Evolutionary conservation across 1,140 invertebrate genomes (phyloP).

Genomic region (Parasteatoda tepidariorum): DNA sequence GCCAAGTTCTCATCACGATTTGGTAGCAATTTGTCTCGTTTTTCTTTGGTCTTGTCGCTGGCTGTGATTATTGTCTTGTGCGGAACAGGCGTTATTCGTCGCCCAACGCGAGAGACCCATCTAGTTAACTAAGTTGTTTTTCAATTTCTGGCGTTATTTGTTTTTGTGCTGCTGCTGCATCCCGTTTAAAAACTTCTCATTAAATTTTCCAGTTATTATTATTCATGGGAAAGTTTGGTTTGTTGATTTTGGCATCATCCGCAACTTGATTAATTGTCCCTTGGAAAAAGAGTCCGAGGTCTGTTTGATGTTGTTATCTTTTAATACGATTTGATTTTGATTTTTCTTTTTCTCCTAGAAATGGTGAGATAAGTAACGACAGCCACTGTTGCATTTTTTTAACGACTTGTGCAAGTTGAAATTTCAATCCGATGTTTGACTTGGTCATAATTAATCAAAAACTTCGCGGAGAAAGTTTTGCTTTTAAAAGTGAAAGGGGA

Average conservation of each 20-base stretch:
- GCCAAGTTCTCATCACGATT: slow-evolving; percentile 4
- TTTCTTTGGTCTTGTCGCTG: neutral
- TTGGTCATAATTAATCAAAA: too few relatives aligned
- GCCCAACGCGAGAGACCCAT: neutral
- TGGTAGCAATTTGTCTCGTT: slow-evolving; percentile 37
- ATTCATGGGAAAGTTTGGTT: neutral
- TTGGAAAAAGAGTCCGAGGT: neutral
- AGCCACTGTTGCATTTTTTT: too few relatives aligned
- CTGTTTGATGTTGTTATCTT: neutral
- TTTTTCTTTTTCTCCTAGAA: too few relatives aligned
- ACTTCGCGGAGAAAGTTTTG: too few relatives aligned
- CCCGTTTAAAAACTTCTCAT: neutral
- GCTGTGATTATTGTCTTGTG: neutral
- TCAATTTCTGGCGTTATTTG: neutral
- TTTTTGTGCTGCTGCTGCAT: neutral
- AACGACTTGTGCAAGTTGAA: too few relatives aligned
- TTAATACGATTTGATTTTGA: neutral
- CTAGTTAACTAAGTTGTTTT: neutral
- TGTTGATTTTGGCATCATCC: neutral
- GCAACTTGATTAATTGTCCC: neutral
- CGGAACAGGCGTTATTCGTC: neutral
- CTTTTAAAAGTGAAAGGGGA: too few relatives aligned
- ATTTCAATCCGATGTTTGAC: too few relatives aligned
- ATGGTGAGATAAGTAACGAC: too few relatives aligned
- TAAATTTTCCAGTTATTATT: neutral